Evolutionary conservation across 2,888 invertebrate genomes (phyloP).

Genomic region (Ichneumon xanthorius): DNA sequence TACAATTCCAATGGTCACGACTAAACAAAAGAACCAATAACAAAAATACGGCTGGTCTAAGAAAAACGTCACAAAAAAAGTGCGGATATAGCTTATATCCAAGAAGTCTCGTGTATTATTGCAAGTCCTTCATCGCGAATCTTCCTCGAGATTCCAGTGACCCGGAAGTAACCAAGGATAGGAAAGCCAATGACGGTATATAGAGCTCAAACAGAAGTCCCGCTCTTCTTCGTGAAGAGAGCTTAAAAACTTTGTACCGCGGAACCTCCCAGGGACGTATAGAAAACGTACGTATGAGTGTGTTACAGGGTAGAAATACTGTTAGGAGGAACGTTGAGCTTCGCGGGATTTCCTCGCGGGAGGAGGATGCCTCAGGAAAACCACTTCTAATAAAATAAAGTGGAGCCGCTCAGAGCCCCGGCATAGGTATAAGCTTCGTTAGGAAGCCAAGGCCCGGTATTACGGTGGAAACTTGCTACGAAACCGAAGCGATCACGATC

Average conservation of each 20-base stretch:
- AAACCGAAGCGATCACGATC: conserved; percentile 54
- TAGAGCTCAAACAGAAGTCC: conserved; percentile 1
- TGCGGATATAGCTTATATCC: background rate
- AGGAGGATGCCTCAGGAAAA: conserved; percentile 52
- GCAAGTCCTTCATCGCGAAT: background rate
- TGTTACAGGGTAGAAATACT: conserved; percentile 17
- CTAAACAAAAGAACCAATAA: background rate
- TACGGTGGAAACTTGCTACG: conserved; percentile 58
- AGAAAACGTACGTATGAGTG: conserved; percentile 4
- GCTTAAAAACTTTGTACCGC: conserved; percentile 20
- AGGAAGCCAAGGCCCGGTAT: conserved; percentile 48
- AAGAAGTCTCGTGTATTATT: conserved; percentile 4
- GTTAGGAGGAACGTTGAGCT: conserved; percentile 37
- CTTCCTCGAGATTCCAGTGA: conserved; percentile 13
- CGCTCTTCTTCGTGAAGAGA: conserved; percentile 6
- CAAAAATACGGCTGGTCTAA: background rate
- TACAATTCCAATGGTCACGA: background rate
- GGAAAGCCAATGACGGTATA: background rate
- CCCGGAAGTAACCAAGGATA: conserved; percentile 5
- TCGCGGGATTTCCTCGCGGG: conserved; percentile 12
- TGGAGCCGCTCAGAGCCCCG: conserved; percentile 59
- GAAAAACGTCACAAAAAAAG: too few species aligned
- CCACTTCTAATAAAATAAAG: conserved; percentile 70
- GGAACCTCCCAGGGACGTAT: conserved; percentile 10
- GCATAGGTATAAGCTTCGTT: conserved; percentile 49